Conservation (phyloP, 2,888 invertebrate genomes). For the Heliconius hortense region DNA sequence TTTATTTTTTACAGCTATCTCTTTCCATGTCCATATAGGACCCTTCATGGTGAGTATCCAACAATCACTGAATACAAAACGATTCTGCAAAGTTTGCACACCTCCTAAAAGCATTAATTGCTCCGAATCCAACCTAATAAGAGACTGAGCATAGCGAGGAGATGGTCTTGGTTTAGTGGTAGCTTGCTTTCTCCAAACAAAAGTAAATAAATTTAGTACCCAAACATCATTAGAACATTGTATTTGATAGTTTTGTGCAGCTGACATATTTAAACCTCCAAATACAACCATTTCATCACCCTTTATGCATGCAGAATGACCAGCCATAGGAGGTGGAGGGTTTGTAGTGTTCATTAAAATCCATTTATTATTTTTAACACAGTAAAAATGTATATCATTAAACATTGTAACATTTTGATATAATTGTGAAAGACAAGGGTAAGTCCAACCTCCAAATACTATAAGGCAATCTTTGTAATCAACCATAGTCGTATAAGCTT, state of each 20-base stretch:
- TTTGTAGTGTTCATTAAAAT: conserved; percentile 83
- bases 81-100: conserved; percentile 91
- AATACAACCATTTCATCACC: conserved; percentile 92
- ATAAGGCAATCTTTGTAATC: conserved; percentile 90
- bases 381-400: conserved; percentile 95
- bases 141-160: conserved; percentile 97
- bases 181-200: conserved; percentile 89
- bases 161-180: conserved; percentile 86
- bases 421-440: conserved; percentile 92
- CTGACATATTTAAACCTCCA: conserved; percentile 85
- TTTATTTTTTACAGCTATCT: conserved; percentile 88
- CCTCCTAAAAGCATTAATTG: conserved; percentile 93
- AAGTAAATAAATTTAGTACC: conserved; percentile 90
- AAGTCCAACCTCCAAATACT: conserved; percentile 97
- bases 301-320: conserved; percentile 95
- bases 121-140: conserved; percentile 89
- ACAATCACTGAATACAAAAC: conserved; percentile 90
- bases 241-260: conserved; percentile 73
- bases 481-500: conserved; percentile 97
- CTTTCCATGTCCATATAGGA: conserved; percentile 87
- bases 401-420: conserved; percentile 94
- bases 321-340: conserved; percentile 93
- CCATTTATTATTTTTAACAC: conserved; percentile 91
- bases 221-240: conserved; percentile 91
- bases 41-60: conserved; percentile 93